Base-by-base conservation (phyloP, 2,797 vertebrate species). In the Pseudomugil tenellus region DNA sequence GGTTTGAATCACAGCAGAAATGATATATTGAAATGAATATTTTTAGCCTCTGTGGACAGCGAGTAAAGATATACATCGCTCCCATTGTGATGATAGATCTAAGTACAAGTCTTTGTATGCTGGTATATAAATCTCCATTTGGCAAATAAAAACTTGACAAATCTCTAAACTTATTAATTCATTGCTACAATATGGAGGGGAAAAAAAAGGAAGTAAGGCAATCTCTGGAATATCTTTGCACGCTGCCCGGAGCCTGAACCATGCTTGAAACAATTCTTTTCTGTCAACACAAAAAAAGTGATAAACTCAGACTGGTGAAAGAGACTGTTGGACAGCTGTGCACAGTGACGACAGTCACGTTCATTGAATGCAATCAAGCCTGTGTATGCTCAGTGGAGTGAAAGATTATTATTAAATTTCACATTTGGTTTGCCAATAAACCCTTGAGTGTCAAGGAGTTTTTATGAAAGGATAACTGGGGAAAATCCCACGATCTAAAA, bases 171-270 rank as follows among this genome's bases (percentile, higher is more conserved):
- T 65, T 34, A 43, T 58, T 10, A 54, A 58, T 52, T 34, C 9
- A 28, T 34, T 41, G 31, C 48, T 41, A 7, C 14, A 32, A 34
- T 54, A 32, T 34, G 51, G 35, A 63, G 73, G 64, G n/a, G n/a
- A 75, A 72, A 43, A 74, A 63, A 61, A 52, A 21, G 41, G 41
- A 46, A 46, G n/a, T n/a, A n/a, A 46, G 19, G 34, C 54, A 60
- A 83, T 80, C 62, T 69, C 16, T 76, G 72, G 74, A 81, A 80
- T 79, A 72, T 75, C 85, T 85, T 75, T 66, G 53, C 10, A 11
- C 74, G 55, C 73, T 76, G 72, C 68, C 61, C 71, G 25, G 68
- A 76, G 69, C 49, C 54, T 23, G 76, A 81, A 81, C 72, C 70
- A 19, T 62, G 59, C 62, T 86, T 54, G 69, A 71, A 80, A 77